Conservation (phyloP, 2,888 invertebrate species). For the Camponotus fellah region DNA sequence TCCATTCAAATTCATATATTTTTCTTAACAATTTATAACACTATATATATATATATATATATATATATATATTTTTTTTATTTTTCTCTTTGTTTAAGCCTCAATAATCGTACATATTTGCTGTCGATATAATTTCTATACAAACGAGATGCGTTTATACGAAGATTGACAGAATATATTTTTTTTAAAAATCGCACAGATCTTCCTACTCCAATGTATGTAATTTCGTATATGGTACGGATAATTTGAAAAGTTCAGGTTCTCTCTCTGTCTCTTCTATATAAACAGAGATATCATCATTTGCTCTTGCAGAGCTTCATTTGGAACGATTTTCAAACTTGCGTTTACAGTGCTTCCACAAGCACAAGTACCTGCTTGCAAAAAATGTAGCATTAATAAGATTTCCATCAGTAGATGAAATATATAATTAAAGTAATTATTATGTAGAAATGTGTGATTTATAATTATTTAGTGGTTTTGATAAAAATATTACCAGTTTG, state of each 20-base stretch:
- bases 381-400: not conserved
- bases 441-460: not conserved
- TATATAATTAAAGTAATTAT: slow-evolving; percentile 20
- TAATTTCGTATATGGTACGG: slow-evolving; percentile 29
- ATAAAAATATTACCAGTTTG: not conserved
- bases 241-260: slow-evolving; percentile 56
- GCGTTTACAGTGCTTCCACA: slow-evolving; percentile 42
- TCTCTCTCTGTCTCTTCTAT: not conserved
- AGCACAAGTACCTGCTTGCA: not conserved
- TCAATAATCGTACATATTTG: not conserved
- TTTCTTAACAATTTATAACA: not conserved
- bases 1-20: slow-evolving; percentile 20
- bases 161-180: slow-evolving; percentile 33
- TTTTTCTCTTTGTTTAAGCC: not conserved
- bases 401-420: not conserved
- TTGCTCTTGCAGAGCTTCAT: slow-evolving; percentile 29
- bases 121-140: not conserved
- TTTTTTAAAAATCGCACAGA: slow-evolving; percentile 4
- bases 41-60: not conserved
- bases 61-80: not conserved
- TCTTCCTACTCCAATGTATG: slow-evolving; percentile 9
- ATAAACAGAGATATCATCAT: slow-evolving; percentile 27
- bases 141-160: not conserved
- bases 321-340: slow-evolving; percentile 37
- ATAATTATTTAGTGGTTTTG: not conserved